phyloP scores from a whole-genome alignment of 2,888 invertebrate species.

The Sepiola atlantica region DNA sequence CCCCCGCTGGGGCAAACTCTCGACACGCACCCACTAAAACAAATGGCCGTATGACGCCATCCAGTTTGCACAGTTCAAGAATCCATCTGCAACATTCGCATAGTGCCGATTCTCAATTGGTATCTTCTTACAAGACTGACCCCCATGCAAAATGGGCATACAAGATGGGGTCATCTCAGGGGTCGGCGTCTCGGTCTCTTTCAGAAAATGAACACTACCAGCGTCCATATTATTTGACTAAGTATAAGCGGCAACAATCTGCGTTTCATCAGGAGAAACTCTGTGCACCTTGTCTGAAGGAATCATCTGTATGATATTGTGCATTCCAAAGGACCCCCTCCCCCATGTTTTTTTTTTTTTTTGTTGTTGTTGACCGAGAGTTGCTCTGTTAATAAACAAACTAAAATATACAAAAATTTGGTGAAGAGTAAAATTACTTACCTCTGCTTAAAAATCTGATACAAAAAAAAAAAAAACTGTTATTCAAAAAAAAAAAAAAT shows the following conservation, averaged over 20 bases:
- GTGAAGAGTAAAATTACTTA: conserved; percentile 12
- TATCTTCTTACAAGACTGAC: not conserved
- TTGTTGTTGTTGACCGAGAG: not conserved
- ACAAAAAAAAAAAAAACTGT: not conserved
- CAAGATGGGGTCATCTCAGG: conserved; percentile 41
- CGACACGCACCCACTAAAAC: not conserved
- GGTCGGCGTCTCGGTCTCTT: not conserved
- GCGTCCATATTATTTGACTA: not conserved
- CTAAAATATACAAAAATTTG: not conserved
- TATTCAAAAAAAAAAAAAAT: not conserved
- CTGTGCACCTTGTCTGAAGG: conserved; percentile 41
- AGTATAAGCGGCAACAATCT: not conserved
- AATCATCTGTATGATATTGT: conserved; percentile 40
- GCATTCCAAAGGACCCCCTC: not conserved
- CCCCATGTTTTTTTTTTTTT: not conserved
- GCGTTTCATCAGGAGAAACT: conserved; percentile 45
- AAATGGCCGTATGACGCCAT: not conserved
- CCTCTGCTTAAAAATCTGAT: not conserved
- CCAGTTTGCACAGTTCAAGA: not conserved
- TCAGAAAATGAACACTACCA: conserved; percentile 24
- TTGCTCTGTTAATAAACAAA: not conserved
- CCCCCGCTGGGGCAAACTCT: not conserved
- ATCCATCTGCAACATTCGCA: not conserved
- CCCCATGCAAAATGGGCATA: not conserved
- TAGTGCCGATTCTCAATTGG: not conserved